phyloP scores from a whole-genome alignment of 2,888 invertebrate species.

The Drosophila setosimentum region DNA sequence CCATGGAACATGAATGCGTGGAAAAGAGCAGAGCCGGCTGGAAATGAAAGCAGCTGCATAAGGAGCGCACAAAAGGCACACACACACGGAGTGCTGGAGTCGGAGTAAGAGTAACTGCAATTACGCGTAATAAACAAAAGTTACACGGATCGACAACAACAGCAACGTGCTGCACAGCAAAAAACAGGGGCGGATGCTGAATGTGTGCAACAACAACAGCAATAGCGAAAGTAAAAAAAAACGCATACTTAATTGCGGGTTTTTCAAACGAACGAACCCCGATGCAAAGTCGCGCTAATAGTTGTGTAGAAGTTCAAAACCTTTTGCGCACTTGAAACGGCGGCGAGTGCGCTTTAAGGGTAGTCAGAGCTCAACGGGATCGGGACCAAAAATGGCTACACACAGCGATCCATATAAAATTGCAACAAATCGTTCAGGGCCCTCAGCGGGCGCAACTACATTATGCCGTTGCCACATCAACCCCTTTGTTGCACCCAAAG shows the following conservation, averaged over 20 bases:
- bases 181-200: constrained; percentile 33
- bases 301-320: constrained; percentile 32
- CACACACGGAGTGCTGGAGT: constrained; percentile 38
- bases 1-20: constrained; percentile 33
- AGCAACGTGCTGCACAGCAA: constrained; percentile 25
- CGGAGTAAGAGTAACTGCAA: constrained; percentile 76
- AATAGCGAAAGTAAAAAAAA: constrained; percentile 38
- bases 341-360: constrained; percentile 56
- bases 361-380: constrained; percentile 54
- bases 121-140: constrained; percentile 82
- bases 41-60: constrained; percentile 73
- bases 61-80: constrained; percentile 63
- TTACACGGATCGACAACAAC: constrained; percentile 66
- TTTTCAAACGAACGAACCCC: constrained; percentile 75
- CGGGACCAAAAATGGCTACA: constrained; percentile 69
- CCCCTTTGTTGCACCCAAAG: constrained; percentile 68
- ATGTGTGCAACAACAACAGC: constrained; percentile 18
- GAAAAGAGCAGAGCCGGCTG: constrained; percentile 47
- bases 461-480: constrained; percentile 43
- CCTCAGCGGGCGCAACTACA: constrained; percentile 34
- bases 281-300: constrained; percentile 31
- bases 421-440: constrained; percentile 70
- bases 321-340: constrained; percentile 78
- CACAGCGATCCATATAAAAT: constrained; percentile 53
- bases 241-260: constrained; percentile 81